These are phyloP conservation scores for Characodon lateralis DNA, from an alignment of 2,797 vertebrate genomes.

Conservation along the genomic window DNA sequence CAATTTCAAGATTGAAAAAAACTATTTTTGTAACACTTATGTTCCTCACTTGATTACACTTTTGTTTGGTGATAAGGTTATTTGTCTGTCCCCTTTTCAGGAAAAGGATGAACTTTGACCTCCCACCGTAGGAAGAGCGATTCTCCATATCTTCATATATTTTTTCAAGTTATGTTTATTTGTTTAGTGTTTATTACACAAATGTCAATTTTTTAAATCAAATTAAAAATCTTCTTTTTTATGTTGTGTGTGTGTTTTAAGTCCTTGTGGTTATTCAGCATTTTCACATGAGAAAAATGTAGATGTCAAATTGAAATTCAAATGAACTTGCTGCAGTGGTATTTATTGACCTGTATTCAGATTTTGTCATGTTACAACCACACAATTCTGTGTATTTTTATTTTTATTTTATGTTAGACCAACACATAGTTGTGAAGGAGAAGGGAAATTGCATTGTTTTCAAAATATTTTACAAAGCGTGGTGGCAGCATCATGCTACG, in stretches of 20 bases:
- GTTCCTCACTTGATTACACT: background rate
- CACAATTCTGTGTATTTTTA: background rate
- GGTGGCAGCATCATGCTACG: too few species aligned
- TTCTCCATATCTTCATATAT: background rate
- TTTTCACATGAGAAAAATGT: background rate
- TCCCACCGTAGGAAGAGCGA: background rate
- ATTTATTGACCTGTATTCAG: background rate
- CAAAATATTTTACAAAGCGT: background rate
- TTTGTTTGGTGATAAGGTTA: accelerated
- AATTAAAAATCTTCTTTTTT: background rate
- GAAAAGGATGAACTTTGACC: constrained; percentile 32
- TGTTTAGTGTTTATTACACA: background rate
- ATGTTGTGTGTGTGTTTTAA: background rate
- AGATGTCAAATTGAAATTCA: background rate
- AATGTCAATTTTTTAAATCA: constrained; percentile 17
- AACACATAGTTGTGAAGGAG: background rate
- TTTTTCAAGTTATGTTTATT: background rate
- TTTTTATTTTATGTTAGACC: background rate
- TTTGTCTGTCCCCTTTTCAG: constrained; percentile 10
- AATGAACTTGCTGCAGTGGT: background rate
- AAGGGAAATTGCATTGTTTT: background rate
- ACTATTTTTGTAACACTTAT: background rate
- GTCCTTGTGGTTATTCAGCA: background rate
- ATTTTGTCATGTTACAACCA: background rate
- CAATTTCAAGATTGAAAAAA: background rate